Evolutionary conservation across 2,888 invertebrate species (phyloP).

Genomic region (Drosophila kanekoi): DNA sequence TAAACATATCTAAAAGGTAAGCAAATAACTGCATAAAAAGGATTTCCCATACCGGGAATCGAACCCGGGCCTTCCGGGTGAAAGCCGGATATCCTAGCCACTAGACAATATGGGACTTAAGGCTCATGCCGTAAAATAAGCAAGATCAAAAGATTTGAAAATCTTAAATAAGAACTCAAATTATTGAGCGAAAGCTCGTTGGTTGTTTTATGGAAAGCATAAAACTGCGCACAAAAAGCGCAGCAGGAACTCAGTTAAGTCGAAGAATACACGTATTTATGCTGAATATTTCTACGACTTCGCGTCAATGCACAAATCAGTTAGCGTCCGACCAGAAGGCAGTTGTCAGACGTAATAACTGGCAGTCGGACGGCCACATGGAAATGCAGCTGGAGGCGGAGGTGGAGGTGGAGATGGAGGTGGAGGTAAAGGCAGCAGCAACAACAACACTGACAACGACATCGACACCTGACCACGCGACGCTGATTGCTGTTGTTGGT

Average conservation of each 20-base stretch:
- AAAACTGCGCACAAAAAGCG: conserved; percentile 18
- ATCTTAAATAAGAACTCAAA: background rate
- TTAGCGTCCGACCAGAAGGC: conserved; percentile 70
- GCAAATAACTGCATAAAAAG: background rate
- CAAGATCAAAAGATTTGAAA: background rate
- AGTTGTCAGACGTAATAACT: conserved; percentile 48
- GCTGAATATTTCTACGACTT: conserved; percentile 77
- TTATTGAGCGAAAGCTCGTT: background rate
- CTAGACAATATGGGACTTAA: conserved; percentile 85
- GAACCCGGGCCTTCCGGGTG: conserved; percentile 90
- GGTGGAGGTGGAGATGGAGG: conserved; percentile 8
- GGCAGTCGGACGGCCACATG: conserved; percentile 4
- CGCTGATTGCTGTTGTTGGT: conserved; percentile 34
- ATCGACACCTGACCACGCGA: conserved; percentile 72
- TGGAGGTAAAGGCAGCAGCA: conserved; percentile 35
- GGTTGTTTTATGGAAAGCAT: conserved; percentile 9
- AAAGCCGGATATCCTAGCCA: conserved; percentile 86
- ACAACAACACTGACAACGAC: conserved; percentile 49
- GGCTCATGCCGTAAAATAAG: background rate
- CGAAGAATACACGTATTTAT: conserved; percentile 60
- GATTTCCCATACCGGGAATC: conserved; percentile 92
- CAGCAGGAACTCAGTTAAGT: conserved; percentile 21
- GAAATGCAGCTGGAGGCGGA: background rate
- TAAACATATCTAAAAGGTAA: too few species aligned
- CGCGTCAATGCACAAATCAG: conserved; percentile 80